Evolutionary conservation across 1,140 invertebrate species (phyloP), one percentile per base, ranked within the genome.

Genomic region (Drosophila asahinai): DNA sequence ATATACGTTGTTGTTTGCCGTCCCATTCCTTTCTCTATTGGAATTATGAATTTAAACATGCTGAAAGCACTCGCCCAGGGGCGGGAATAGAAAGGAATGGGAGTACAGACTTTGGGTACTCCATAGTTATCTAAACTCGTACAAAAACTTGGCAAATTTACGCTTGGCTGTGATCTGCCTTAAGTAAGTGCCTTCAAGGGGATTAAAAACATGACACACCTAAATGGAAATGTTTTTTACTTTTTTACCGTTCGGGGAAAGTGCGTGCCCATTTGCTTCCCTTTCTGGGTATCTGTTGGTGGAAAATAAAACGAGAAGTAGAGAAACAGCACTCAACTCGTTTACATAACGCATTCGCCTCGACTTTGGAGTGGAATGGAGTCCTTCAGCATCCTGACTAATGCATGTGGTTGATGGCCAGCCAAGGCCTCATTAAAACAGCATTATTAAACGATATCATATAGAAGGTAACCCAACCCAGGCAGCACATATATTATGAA

Each of bases 141-240:
- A 63, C 57, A 67, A 61, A 49, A 22, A 22, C 19, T 22, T 22
- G 2, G 2, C 19, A 1, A 22, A 22, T 22, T 22, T 22, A 22
- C 19, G 19, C 19, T 22, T 22, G 19, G 19, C 19, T 22, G 19
- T 22, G 19, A 22, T 22, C 19, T 22, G 19, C 19, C 19, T 2
- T 22, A 22, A 22, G 19, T 22, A 83, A 87, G 83, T 87, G 77
- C 64, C 83, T 77, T 70, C 67, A 83, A 87, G 84, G 80, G 83
- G 77, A 87, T 87, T 87, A 87, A 87, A 87, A 87, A 83, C 77
- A 87, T 77, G 77, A 77, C 68, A 61, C 59, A 64, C 45, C 17
- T 25, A 73, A 84, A 70, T 80, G 81, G 63, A 84, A 81, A 77
- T 81, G 67, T 59, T 81, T 84, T 73, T 65, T 60, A 86, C 67